Conservation (phyloP, 2,888 invertebrate species). For the Oegoconia quadripuncta region DNA sequence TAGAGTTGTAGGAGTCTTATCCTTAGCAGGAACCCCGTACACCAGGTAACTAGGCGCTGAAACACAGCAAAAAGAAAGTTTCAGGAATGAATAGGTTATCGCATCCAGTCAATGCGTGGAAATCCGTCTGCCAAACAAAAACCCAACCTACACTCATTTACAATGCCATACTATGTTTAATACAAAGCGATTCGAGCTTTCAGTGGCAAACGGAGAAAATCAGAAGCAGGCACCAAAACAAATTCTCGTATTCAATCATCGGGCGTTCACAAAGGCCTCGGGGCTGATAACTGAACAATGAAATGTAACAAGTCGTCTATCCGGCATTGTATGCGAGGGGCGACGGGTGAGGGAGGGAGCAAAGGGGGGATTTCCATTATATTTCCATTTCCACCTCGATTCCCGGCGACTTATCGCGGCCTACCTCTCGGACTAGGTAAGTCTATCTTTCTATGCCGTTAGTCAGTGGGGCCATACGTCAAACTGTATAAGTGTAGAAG, state of each 20-base stretch:
- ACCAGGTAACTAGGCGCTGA: no score
- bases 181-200: conserved; percentile 61
- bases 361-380: conserved; percentile 68
- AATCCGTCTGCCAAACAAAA: conserved; percentile 27
- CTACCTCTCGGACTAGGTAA: conserved; percentile 72
- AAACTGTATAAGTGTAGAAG: conserved; percentile 32
- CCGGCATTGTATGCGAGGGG: conserved; percentile 66
- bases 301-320: conserved; percentile 79
- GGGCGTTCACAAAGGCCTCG: conserved; percentile 70
- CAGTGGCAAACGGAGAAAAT: conserved; percentile 66
- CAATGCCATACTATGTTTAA: conserved; percentile 55
- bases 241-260: conserved; percentile 79
- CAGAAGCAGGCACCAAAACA: conserved; percentile 74
- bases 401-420: conserved; percentile 72
- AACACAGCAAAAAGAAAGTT: no score
- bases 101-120: not conserved
- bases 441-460: conserved; percentile 77
- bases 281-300: conserved; percentile 78
- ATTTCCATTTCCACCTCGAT: conserved; percentile 79
- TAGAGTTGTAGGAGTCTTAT: no score
- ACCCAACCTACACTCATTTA: conserved; percentile 41
- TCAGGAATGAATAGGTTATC: no score
- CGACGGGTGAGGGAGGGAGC: conserved; percentile 27
- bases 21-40: no score
- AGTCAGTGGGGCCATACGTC: conserved; percentile 61